Conservation (phyloP, 35 echinoderm and acorn worm species). For the Heliocidaris tuberculata region DNA sequence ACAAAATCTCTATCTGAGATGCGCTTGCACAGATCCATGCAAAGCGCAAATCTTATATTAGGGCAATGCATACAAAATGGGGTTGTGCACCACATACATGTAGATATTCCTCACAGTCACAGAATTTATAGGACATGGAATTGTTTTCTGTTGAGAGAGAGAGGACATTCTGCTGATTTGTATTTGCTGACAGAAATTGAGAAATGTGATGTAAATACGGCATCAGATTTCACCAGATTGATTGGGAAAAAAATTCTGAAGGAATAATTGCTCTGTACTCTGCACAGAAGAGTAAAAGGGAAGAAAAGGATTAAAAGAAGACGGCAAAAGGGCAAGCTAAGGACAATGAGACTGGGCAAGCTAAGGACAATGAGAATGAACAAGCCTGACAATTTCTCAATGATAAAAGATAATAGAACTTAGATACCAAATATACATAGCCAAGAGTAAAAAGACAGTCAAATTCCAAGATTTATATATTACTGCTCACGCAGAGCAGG, state of each 20-base stretch:
- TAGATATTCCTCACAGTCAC: neutral
- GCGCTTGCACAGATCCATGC: too few species aligned
- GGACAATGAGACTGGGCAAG: neutral
- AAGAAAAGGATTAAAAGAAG: too few species aligned
- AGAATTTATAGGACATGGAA: too few species aligned
- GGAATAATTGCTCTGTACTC: neutral
- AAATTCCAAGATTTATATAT: too few species aligned
- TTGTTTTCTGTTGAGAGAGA: neutral
- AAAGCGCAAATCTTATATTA: too few species aligned
- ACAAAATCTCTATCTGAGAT: too few species aligned
- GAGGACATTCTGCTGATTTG: neutral
- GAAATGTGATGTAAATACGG: neutral
- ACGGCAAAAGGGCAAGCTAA: neutral
- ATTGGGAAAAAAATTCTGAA: neutral
- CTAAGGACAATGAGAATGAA: too few species aligned
- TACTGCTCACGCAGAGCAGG: too few species aligned
- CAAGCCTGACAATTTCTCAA: too few species aligned
- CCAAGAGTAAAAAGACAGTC: too few species aligned
- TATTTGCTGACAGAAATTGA: neutral
- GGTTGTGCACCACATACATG: neutral
- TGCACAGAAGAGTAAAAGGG: neutral
- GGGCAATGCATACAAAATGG: neutral
- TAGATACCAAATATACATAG: too few species aligned
- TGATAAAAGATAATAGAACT: too few species aligned
- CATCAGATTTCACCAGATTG: neutral